These are phyloP conservation scores for Channa maculata DNA, from an alignment of 2,113 vertebrate species.

Conservation along the genomic window DNA sequence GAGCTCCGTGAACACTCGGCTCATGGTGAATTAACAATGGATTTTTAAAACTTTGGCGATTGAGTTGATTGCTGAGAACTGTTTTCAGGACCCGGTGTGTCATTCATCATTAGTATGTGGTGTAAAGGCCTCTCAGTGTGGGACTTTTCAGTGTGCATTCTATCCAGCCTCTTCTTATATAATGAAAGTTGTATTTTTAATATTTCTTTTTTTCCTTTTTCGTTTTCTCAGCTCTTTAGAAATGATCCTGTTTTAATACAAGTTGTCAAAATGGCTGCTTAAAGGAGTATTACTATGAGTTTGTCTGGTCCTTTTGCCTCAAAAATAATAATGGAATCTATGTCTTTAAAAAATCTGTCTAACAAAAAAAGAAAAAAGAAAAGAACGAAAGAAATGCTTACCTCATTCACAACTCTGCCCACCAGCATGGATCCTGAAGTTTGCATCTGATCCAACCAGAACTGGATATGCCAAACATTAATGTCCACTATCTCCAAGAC, in stretches of 20 bases:
- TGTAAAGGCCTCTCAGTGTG: constrained; percentile 52
- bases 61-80: constrained; percentile 61
- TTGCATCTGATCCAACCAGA: not conserved
- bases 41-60: constrained; percentile 70
- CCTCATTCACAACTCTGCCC: not conserved
- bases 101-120: constrained; percentile 64
- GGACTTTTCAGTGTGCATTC: constrained; percentile 12
- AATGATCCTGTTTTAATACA: not conserved
- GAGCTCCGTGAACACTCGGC: constrained; percentile 54
- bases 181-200: rapidly evolving
- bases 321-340: not conserved
- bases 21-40: constrained; percentile 66
- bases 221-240: not conserved
- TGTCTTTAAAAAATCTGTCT: too few species aligned
- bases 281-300: not conserved
- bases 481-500: not conserved
- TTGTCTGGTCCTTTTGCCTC: not conserved
- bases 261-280: not conserved
- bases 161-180: constrained; percentile 5
- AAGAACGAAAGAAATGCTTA: not conserved
- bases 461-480: not conserved
- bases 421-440: not conserved
- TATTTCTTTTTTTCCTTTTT: not conserved
- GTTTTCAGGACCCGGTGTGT: constrained; percentile 44
- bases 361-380: not conserved